Evolutionary conservation across 2,797 vertebrate genomes (phyloP), one percentile per base, ranked within the genome.

Genomic region (Pantherophis alleghaniensis): DNA sequence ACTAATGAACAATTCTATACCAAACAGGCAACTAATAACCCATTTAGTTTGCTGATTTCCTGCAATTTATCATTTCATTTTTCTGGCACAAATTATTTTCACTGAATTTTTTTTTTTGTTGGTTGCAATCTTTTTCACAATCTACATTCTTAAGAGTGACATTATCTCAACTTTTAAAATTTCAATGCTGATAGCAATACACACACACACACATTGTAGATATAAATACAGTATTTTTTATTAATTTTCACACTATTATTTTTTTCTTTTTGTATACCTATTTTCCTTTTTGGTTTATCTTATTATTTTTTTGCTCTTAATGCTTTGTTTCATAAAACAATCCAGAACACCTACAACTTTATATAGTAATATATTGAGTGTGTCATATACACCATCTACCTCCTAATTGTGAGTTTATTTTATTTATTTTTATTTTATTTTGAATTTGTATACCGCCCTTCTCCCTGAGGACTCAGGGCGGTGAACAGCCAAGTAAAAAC

Each of bases 21-120:
- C 22, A 90, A 86, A 92, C 28, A 37, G 74, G n/a, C 12, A 92
- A 83, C n/a, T 47, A 74, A 88, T 53, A 91, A 95, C 87, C 7
- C 87, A 51, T 79, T 60, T 89, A 42, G 10, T 28, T 53, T 93
- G n/a, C 56, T 55, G 5, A 61, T 55, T 90, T 93, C n/a, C 60
- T 28, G 11, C 32, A 95, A 83, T 55, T 90, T 7, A 59, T n/a
- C 89, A 59, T 32, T 94, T 93, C 79, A 51, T 13, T n/a, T 14
- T 92, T 59, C 88, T 51, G 90, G 32, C 1, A 93, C 53, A 4
- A 14, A 93, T 0, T 91, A 9, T 59, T 95, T 86, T 90, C 37
- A 61, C 0, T 0, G 37, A 7, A 7, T 0, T 7, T 7, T 51
- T 51, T 51, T 7, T 26, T 55, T n/a, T 90, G 56, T 90, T 57